Percentiles rank a stretch among this genome's conserved stretches.
These are phyloP conservation scores for Rhamphomyia laevipes DNA, from an alignment of 2,888 invertebrate species.

Conservation along the genomic window DNA sequence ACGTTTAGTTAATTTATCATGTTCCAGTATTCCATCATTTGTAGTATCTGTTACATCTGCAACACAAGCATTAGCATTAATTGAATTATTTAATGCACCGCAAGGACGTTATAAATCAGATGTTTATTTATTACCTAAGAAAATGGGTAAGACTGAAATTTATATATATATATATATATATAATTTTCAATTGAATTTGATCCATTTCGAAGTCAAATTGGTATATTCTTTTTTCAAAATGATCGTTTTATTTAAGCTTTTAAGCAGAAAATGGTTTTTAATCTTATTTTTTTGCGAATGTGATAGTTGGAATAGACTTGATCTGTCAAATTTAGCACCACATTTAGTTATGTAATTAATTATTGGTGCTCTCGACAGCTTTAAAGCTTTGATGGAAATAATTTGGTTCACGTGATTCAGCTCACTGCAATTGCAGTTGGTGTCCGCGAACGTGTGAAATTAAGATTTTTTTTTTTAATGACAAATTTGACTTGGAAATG, in stretches of 20 bases:
- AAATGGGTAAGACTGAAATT: slow-evolving; percentile 72
- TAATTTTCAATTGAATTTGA: not conserved
- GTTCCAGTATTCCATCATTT: slow-evolving; percentile 94
- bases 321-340: too few species aligned
- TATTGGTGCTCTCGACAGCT: too few species aligned
- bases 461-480: slow-evolving; percentile 6
- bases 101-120: slow-evolving; percentile 90
- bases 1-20: slow-evolving; percentile 88
- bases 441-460: too few species aligned
- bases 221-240: not conserved
- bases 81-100: slow-evolving; percentile 95
- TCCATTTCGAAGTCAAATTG: not conserved
- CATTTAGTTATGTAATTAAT: too few species aligned
- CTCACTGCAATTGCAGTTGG: too few species aligned
- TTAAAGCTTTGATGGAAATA: too few species aligned
- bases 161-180: not conserved
- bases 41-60: slow-evolving; percentile 96
- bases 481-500: too few species aligned
- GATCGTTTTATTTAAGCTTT: not conserved
- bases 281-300: too few species aligned
- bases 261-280: too few species aligned
- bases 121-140: slow-evolving; percentile 94
- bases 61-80: slow-evolving; percentile 91
- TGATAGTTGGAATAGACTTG: too few species aligned
- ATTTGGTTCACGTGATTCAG: too few species aligned